These are phyloP conservation scores for Mimachlamys varia DNA, from an alignment of 2,888 invertebrate genomes.

Conservation along the genomic window DNA sequence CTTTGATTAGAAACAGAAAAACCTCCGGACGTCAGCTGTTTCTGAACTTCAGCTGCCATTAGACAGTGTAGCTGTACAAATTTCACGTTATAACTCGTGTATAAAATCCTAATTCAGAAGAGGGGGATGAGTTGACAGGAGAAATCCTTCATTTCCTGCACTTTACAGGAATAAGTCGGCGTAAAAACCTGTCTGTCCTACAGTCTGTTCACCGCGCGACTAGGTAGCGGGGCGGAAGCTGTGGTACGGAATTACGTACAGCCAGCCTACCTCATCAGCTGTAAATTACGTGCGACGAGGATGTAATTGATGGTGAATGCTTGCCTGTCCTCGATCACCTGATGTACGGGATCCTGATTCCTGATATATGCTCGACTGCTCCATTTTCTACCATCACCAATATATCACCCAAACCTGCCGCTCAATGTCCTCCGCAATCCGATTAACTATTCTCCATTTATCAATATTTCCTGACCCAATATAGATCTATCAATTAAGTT, in stretches of 20 bases:
- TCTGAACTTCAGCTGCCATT: background rate
- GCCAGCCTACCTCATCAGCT: background rate
- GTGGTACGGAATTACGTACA: background rate
- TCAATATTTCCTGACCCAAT: no score
- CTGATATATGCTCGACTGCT: background rate
- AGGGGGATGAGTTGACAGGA: background rate
- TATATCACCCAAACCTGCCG: background rate
- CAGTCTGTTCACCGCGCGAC: background rate
- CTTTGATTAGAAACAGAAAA: background rate
- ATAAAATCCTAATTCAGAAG: constrained; percentile 4
- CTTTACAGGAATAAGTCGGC: constrained; percentile 40
- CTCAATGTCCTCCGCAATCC: no score
- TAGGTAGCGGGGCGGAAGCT: background rate
- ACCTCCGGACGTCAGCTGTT: background rate
- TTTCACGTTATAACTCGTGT: background rate
- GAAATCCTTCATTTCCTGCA: constrained; percentile 14
- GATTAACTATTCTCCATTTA: no score
- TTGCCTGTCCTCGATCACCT: background rate
- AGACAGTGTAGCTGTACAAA: background rate
- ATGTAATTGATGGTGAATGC: background rate
- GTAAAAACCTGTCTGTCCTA: background rate
- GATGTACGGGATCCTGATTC: background rate
- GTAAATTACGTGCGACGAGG: background rate
- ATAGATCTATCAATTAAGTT: no score
- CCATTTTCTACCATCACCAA: background rate